phyloP scores from a whole-genome alignment of 2,113 vertebrate species.

The Ifrita kowaldi region DNA sequence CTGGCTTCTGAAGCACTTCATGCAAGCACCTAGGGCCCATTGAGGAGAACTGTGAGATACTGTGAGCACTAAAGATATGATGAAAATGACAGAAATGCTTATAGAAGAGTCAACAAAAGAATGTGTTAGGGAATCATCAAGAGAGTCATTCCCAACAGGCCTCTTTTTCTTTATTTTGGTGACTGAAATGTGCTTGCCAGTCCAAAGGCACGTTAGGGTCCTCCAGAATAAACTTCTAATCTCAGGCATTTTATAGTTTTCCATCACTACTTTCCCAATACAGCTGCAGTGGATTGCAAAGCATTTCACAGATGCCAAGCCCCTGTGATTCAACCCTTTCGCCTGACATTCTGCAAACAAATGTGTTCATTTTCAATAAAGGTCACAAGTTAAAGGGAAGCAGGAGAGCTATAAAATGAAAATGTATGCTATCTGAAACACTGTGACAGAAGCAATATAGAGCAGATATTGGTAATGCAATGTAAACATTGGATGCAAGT shows the following conservation, averaged over 20 bases:
- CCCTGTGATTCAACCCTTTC: background rate
- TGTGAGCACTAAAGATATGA: background rate
- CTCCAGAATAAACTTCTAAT: background rate
- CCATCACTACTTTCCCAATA: background rate
- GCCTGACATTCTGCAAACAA: conserved; percentile 7
- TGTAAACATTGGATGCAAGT: background rate
- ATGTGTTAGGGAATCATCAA: background rate
- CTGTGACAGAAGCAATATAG: background rate
- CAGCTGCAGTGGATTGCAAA: background rate
- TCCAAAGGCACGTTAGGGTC: background rate
- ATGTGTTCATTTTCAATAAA: conserved; percentile 14
- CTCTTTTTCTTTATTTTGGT: background rate
- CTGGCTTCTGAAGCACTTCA: background rate
- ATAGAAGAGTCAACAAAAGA: background rate
- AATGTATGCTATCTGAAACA: background rate
- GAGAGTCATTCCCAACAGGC: background rate
- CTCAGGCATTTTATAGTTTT: conserved; percentile 3
- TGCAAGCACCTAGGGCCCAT: background rate
- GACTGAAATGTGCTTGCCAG: background rate
- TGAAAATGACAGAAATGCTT: background rate
- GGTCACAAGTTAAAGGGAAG: conserved; percentile 49
- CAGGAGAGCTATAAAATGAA: conserved; percentile 43
- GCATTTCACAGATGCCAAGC: background rate
- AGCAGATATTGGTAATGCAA: background rate
- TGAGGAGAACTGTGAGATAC: background rate